Conservation (phyloP, 2,113 vertebrate species). For the Trogon melanurus region DNA sequence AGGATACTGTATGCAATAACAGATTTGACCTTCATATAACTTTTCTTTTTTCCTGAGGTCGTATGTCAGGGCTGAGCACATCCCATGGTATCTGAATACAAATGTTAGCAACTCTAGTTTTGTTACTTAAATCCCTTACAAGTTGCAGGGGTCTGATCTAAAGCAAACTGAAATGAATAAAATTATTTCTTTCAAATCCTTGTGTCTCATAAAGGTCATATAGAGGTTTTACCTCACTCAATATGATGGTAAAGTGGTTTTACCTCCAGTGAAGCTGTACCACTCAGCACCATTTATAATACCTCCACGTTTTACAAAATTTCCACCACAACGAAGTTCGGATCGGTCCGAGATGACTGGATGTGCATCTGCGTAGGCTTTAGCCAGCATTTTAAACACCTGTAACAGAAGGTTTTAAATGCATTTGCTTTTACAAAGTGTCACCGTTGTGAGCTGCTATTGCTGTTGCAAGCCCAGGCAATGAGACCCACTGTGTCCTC, state of each 20-base stretch:
- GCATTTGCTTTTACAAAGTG: neutral
- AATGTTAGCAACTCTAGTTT: neutral
- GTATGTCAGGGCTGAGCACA: neutral
- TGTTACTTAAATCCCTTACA: neutral
- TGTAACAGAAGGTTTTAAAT: slow-evolving; percentile 35
- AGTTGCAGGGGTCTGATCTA: neutral
- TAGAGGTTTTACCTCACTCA: slow-evolving; percentile 61
- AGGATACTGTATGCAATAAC: neutral
- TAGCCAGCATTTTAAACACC: slow-evolving; percentile 90
- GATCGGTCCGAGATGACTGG: slow-evolving; percentile 89
- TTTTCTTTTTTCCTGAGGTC: neutral
- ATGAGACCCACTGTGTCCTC: fast-evolving
- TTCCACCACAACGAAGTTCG: slow-evolving; percentile 89
- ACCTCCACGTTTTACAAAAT: slow-evolving; percentile 85
- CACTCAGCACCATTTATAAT: slow-evolving; percentile 95
- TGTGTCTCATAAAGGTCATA: slow-evolving; percentile 2
- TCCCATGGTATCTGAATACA: neutral
- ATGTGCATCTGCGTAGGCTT: slow-evolving; percentile 89
- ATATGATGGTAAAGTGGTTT: slow-evolving; percentile 58
- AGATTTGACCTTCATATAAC: neutral
- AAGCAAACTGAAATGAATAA: neutral
- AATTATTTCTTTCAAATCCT: neutral
- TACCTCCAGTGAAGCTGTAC: slow-evolving; percentile 98
- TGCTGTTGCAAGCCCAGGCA: neutral
- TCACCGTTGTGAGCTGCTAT: neutral